Evolutionary conservation across 1,140 invertebrate genomes (phyloP), one percentile per base, ranked within the genome.

Genomic region (Muscidifurax raptorellus): DNA sequence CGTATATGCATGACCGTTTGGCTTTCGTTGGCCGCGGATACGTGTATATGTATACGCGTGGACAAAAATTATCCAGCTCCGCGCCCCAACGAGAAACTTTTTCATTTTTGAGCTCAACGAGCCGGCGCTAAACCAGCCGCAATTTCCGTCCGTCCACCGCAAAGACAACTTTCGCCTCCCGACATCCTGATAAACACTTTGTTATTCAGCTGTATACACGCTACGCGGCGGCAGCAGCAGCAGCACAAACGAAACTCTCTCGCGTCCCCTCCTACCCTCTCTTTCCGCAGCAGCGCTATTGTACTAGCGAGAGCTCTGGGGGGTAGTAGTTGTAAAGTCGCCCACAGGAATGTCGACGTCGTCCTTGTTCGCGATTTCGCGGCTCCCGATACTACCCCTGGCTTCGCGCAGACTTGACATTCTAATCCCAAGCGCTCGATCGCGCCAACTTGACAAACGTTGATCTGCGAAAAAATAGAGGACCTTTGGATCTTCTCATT

Each of bases 371-470:
- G 47, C 44, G 80, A 82, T 52, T 72, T n/a, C 27, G 52, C 52
- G 66, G 79, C 18, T 67, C 30, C 22, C 22, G 52, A 59, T 59
- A 59, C 52, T 12, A 52, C 47, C 15, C 47, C 18, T 5, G n/a
- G n/a, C 36, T 47, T 28, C 67, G 15, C 22, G 18, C 52, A 32
- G 52, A 76, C 81, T 82, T 82, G 81, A 82, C 81, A 82, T 82
- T 82, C 81, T 76, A 82, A 82, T 82, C 52, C 81, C 72, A 44
- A 4, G 13, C 9, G 67, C 69, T 27, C 30, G 22, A 59, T 59
- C 52, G 22, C 18, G 52, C 52, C 5, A 59, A 59, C 52, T 59
- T 59, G 0, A 59, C 52, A 59, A 59, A 59, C 52, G 32, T 25
- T 18, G 28, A 32, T 32, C 47, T 6, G 52, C 22, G 1, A n/a